Evolutionary conservation across 1,140 invertebrate species (phyloP), one percentile per base, ranked within the genome.

Genomic region (Phortica variegata): DNA sequence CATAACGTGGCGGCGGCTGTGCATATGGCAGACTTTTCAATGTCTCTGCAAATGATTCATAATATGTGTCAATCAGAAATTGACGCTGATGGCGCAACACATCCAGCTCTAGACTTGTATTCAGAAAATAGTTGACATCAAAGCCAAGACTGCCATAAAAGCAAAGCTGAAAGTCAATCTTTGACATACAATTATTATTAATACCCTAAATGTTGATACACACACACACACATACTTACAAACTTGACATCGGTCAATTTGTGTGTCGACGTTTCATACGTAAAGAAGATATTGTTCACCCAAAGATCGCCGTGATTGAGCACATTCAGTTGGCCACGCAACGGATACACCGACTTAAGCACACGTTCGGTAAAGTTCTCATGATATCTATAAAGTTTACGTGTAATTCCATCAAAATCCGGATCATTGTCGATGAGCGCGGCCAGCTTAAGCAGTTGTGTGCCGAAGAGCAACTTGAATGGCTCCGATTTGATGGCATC

Each of bases 251-350:
- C 36, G 26, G 60, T 41, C 54, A 60, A 56, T 10, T 60, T 54
- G 36, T 49, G 42, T 16, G 17, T 5, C 3, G 60, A 33, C 2
- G 52, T 7, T 9, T 69, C 60, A 47, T 73, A 69, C 31, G 78
- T 78, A 60, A 87, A 86, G 44, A 87, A 61, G 75, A 86, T 83
- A 50, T 87, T 87, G 54, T 85, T 86, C 0, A 82, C 71, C 84
- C 84, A 87, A 4, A 79, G 77, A 61, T 87, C 85, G 16, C 85
- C 85, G 41, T 87, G 85, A 58, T 81, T 83, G 7, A 87, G 72
- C 3, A 85, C 84, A 50, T 80, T 79, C 42, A 52, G 34, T 20
- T 32, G 0, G 19, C 59, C 39, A 34, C 51, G 32, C 13, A 71
- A 21, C 0, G 71, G 71, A 43, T 71, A 71, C 12, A 74, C 59